A percentile compares a stretch with the other conserved stretches of the same genome.
Evolutionary conservation across 2,113 vertebrate species (phyloP).

Genomic region (Scortum barcoo): DNA sequence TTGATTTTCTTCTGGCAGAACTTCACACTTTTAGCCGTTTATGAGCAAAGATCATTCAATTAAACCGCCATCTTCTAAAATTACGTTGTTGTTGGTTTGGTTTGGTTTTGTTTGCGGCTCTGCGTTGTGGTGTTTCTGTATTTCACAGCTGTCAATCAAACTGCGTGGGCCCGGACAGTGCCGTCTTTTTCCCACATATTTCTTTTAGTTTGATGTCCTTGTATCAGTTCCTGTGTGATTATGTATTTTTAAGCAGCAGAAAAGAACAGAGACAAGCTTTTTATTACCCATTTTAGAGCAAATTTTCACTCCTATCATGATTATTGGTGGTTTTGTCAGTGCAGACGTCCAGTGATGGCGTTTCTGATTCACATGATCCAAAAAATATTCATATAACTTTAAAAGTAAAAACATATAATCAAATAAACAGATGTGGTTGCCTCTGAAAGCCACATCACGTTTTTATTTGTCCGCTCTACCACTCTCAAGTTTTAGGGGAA

Average conservation of each 20-base stretch:
- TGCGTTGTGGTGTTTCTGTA: background rate
- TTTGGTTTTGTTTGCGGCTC: background rate
- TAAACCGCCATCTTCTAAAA: background rate
- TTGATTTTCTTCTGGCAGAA: conserved; percentile 16
- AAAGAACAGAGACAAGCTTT: background rate
- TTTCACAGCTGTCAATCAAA: background rate
- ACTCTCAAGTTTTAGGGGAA: no score
- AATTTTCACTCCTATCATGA: background rate
- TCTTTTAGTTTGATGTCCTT: background rate
- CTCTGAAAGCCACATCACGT: no score
- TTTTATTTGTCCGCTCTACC: no score
- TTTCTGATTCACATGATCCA: no score
- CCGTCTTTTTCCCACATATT: background rate
- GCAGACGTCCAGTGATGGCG: no score
- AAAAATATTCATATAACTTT: no score
- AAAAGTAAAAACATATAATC: no score
- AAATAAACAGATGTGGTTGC: no score
- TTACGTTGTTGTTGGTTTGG: background rate
- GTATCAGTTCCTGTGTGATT: background rate
- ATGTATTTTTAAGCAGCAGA: background rate
- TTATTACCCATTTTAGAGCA: background rate
- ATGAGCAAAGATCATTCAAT: conserved; percentile 10
- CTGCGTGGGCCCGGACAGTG: no score
- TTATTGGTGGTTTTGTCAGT: background rate
- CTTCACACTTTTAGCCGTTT: background rate